Conservation (phyloP, 2,888 invertebrate species). For the Ischnura elegans region DNA sequence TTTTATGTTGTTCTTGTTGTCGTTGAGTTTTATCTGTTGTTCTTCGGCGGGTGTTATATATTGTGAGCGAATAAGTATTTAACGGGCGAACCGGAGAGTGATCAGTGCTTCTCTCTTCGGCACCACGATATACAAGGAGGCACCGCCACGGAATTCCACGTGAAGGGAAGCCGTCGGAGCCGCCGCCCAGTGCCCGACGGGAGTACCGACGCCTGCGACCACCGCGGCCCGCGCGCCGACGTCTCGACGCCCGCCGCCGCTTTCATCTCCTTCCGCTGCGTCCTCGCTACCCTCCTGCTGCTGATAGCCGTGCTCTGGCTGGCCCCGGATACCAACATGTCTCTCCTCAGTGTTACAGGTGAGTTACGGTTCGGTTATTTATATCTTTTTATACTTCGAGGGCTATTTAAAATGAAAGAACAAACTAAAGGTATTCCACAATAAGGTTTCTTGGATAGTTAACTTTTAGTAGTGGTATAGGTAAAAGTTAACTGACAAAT, state of each 20-base stretch:
- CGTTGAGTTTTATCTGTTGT: neutral
- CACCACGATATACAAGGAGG: neutral
- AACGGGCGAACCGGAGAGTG: neutral
- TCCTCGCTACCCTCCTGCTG: neutral
- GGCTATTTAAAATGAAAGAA: no score
- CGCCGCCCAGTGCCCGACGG: neutral
- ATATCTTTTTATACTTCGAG: no score
- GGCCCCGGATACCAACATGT: neutral
- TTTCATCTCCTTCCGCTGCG: neutral
- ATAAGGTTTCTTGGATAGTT: no score
- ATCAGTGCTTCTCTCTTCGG: neutral
- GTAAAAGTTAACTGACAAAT: no score
- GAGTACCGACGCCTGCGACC: neutral
- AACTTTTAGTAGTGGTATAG: no score
- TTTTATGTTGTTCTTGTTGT: no score
- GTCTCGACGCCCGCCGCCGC: neutral
- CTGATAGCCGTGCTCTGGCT: neutral
- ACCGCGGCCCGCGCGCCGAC: neutral
- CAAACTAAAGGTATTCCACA: no score
- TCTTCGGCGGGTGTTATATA: neutral
- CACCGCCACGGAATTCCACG: constrained; percentile 10
- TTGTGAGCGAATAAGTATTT: neutral
- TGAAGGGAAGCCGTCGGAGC: neutral
- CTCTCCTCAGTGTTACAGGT: constrained; percentile 47
- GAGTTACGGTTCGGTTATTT: neutral